phyloP scores from a whole-genome alignment of 2,888 invertebrate species.

The Choristoneura rosaceana region DNA sequence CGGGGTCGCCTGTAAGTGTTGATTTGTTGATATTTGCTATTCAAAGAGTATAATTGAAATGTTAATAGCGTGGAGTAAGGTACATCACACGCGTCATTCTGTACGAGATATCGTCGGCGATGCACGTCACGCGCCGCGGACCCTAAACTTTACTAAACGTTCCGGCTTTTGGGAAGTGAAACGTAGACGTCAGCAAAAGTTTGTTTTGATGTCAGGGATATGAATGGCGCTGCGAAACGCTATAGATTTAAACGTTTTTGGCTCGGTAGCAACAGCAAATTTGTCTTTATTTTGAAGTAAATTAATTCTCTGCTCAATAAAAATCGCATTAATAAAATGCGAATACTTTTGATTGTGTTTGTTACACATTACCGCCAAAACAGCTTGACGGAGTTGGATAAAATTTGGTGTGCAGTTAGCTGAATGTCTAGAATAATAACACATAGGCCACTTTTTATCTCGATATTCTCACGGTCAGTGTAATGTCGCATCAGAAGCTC shows the following conservation, averaged over 20 bases:
- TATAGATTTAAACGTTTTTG: conserved; percentile 21
- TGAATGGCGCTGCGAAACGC: conserved; percentile 23
- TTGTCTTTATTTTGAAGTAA: neutral
- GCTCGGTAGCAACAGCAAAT: neutral
- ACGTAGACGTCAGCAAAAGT: conserved; percentile 39
- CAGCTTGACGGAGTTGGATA: no score
- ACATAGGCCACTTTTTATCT: no score
- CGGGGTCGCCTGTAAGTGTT: conserved; percentile 4
- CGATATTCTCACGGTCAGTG: no score
- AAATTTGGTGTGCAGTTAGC: no score
- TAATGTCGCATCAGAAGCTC: no score
- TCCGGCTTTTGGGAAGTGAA: conserved; percentile 39
- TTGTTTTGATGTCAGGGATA: conserved; percentile 41
- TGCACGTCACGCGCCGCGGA: conserved; percentile 40
- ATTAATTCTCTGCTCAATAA: neutral
- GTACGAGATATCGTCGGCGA: conserved; percentile 21
- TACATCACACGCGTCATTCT: conserved; percentile 26
- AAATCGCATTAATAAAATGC: no score
- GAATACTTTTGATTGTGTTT: no score
- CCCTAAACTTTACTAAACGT: conserved; percentile 39
- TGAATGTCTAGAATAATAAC: no score
- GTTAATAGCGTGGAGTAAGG: conserved; percentile 25
- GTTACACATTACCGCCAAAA: no score
- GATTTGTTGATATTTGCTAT: conserved; percentile 30
- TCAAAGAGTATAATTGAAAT: conserved; percentile 35